Conservation (phyloP, 2,797 vertebrate genomes). For the Mionectes olivaceus region DNA sequence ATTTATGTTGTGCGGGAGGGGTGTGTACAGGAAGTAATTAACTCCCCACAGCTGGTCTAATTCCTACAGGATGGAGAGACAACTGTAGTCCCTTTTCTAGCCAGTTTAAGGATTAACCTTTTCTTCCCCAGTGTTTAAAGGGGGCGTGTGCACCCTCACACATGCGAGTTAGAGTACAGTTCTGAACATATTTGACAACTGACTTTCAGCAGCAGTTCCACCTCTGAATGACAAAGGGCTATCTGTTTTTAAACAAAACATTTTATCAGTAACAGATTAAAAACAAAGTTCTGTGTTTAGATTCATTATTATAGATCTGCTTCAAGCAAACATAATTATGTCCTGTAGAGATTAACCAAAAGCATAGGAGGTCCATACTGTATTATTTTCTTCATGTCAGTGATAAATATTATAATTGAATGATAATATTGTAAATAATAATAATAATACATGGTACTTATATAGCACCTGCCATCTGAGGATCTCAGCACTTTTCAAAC, state of each 20-base stretch:
- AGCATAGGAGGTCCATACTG: neutral
- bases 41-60: constrained; percentile 44
- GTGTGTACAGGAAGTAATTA: constrained; percentile 50
- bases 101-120: neutral
- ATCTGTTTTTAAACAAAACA: neutral
- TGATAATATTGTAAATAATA: constrained; percentile 22
- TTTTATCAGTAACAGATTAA: neutral
- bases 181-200: neutral
- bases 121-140: neutral
- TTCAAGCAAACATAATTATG: neutral
- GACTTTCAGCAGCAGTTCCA: neutral
- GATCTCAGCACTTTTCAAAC: constrained; percentile 54
- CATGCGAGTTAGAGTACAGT: neutral
- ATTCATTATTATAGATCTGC: neutral
- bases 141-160: accelerated
- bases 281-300: neutral
- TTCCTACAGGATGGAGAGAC: neutral
- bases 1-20: neutral
- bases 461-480: constrained; percentile 36
- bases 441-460: constrained; percentile 51
- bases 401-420: constrained; percentile 4
- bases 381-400: neutral
- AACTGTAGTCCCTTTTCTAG: neutral
- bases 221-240: neutral
- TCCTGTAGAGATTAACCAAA: neutral